Conservation (phyloP, 2,888 invertebrate species). For the Tetragnatha montana region DNA sequence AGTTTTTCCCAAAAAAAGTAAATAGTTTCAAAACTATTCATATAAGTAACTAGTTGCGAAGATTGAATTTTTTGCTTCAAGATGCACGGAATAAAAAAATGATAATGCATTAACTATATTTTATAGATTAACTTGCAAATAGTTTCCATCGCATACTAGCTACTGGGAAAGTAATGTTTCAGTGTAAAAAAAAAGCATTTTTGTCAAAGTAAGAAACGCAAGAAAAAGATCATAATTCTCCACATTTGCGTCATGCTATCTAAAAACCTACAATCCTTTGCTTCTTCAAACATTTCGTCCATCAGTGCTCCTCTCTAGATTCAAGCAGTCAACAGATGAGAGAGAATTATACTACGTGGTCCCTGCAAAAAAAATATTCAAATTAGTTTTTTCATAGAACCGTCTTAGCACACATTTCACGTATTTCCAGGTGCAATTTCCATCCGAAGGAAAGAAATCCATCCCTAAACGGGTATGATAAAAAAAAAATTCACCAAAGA, state of each 20-base stretch:
- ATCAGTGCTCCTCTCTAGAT: not conserved
- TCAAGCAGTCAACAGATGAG: conserved; percentile 34
- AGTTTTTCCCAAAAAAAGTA: no score
- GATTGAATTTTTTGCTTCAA: no score
- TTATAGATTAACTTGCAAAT: no score
- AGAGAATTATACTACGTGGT: not conserved
- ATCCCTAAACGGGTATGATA: conserved; percentile 1
- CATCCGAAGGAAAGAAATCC: not conserved
- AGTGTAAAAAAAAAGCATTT: not conserved
- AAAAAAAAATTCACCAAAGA: conserved; percentile 1
- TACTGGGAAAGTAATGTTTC: not conserved
- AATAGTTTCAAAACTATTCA: no score
- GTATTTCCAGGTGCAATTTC: conserved; percentile 30
- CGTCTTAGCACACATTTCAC: conserved; percentile 11
- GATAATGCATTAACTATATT: no score
- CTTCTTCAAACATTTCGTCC: not conserved
- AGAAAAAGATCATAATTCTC: not conserved
- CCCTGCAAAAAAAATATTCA: conserved; percentile 5
- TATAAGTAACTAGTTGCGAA: no score
- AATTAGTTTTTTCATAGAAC: conserved; percentile 34
- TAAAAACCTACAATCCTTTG: not conserved
- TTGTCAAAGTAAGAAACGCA: not conserved
- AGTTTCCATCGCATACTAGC: not conserved
- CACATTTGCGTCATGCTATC: not conserved
- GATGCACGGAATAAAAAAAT: no score